Evolutionary conservation across 2,888 invertebrate genomes (phyloP).

Genomic region (Dicycla oo): DNA sequence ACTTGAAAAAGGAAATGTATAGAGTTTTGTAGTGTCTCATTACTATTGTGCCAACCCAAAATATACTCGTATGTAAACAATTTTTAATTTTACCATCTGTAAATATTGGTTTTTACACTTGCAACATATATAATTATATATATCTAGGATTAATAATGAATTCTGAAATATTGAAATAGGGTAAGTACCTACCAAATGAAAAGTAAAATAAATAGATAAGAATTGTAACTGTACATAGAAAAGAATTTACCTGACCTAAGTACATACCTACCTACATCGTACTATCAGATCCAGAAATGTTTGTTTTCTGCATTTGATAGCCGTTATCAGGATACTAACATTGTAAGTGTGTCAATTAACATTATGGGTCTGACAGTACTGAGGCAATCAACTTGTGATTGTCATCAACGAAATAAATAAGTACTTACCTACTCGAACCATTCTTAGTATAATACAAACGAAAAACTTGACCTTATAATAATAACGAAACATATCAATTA

Average conservation of each 20-base stretch:
- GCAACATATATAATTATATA: no score
- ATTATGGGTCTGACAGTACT: constrained; percentile 42
- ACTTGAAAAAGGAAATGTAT: no score
- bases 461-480: constrained; percentile 22
- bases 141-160: constrained; percentile 1
- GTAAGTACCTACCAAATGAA: constrained; percentile 20
- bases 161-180: constrained; percentile 10
- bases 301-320: constrained; percentile 50
- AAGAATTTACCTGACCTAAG: constrained; percentile 21
- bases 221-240: constrained; percentile 29
- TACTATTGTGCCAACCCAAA: no score
- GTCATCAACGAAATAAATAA: constrained; percentile 25
- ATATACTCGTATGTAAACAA: background rate
- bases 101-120: constrained; percentile 34
- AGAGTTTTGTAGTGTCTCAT: no score
- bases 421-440: constrained; percentile 3
- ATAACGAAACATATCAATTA: constrained; percentile 59
- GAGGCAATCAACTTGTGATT: constrained; percentile 29
- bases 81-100: constrained; percentile 23
- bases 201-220: constrained; percentile 25
- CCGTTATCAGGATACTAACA: constrained; percentile 40
- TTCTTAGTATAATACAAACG: constrained; percentile 6
- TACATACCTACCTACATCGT: constrained; percentile 19
- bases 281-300: constrained; percentile 51
- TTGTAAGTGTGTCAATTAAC: constrained; percentile 34